Base-by-base conservation (phyloP, 2,797 vertebrate genomes). In the Lutjanus campechanus region DNA sequence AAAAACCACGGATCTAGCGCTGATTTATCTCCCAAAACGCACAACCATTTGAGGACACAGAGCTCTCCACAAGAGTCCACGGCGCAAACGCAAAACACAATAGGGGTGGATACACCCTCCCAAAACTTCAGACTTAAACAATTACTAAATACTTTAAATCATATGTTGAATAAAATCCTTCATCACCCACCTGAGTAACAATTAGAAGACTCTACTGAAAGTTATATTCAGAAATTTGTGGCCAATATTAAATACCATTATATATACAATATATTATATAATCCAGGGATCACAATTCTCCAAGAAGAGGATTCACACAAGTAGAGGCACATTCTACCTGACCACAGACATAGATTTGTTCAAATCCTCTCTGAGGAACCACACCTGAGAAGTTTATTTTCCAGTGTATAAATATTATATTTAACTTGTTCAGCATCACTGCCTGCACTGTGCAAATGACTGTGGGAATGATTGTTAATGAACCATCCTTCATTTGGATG, bases 11-110 rank as follows among this genome's bases (percentile, higher is more conserved):
- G 20, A n/a, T 66, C 54, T 56, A 22, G 81, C 10, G 69, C 58
- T 10, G 71, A 77, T 85, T 69, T 69, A 49, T 72, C 49, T 68
- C 25, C 88, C 82, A 89, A 87, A 93, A 93, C 91, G 94, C 94
- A 86, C 93, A 92, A 85, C 81, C 61, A 69, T 84, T 81, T 43
- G 84, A 85, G 87, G 68, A 83, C 85, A 81, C 85, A 16, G 56
- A 69, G 80, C 83, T 91, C 88, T 89, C 90, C 91, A 89, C 22
- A 0, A 76, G 67, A 71, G 83, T 79, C 76, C 90, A 77, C 85
- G 76, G 81, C 89, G 83, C 88, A 84, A 84, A 89, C 46, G 69
- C 82, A 50, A 79, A 67, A 51, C 60, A n/a, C 56, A 73, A 43
- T 66, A 20, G 43, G 62, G 55, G 25, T 78, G 77, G 68, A 76